phyloP scores from a whole-genome alignment of 2,888 invertebrate species.

The Diachrysia chrysitis region DNA sequence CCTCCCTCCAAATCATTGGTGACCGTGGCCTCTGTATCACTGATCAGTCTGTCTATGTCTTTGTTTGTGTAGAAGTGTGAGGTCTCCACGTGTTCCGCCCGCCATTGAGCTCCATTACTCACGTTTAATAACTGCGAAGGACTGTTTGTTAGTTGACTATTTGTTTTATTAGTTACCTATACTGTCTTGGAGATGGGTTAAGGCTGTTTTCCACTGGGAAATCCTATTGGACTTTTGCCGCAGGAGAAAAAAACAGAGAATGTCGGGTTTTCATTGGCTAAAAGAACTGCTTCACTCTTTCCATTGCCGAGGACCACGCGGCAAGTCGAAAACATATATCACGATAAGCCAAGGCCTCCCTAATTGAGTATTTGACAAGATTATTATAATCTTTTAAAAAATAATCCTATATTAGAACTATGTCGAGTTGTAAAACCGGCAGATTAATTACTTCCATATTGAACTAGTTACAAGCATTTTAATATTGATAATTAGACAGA shows the following conservation, averaged over 20 bases:
- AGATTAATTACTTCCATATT: no score
- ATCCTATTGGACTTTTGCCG: not conserved
- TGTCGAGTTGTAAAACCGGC: no score
- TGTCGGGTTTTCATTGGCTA: not conserved
- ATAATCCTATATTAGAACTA: no score
- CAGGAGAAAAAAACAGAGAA: not conserved
- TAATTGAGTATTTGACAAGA: no score
- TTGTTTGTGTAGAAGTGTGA: conserved; percentile 99
- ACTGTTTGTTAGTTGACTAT: conserved; percentile 44
- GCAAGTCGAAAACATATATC: not conserved
- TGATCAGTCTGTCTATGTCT: conserved; percentile 98
- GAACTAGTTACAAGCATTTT: no score
- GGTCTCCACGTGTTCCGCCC: conserved; percentile 96
- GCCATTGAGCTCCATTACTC: conserved; percentile 97
- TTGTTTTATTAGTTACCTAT: conserved; percentile 16
- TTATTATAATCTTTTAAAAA: no score
- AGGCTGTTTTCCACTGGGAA: not conserved
- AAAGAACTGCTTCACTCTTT: not conserved
- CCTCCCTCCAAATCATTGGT: conserved; percentile 97
- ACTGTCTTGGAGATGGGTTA: not conserved
- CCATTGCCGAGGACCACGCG: not conserved
- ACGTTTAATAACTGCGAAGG: conserved; percentile 92
- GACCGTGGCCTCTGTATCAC: conserved; percentile 96
- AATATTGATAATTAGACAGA: no score
- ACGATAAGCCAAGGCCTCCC: not conserved